phyloP scores from a whole-genome alignment of 2,888 invertebrate species.

The Epirrhoe alternata region DNA sequence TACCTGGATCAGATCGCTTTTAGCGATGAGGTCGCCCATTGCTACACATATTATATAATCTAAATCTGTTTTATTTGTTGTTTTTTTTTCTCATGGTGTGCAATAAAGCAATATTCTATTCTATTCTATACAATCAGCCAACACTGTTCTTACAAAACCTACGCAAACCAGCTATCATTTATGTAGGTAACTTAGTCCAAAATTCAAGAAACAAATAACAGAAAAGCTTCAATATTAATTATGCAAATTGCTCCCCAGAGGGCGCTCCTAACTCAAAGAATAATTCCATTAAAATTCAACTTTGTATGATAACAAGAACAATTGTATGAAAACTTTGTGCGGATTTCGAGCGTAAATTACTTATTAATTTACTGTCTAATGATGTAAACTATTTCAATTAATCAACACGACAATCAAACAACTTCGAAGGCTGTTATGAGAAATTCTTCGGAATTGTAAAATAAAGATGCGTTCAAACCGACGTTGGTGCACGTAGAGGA shows the following conservation, averaged over 20 bases:
- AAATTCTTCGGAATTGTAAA: conserved; percentile 23
- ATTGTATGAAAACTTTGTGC: neutral
- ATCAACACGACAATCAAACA: conserved; percentile 29
- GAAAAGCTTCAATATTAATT: neutral
- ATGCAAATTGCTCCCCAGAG: neutral
- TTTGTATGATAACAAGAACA: conserved; percentile 4
- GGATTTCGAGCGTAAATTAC: conserved; percentile 3
- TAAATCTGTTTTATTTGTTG: no score
- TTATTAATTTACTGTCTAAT: conserved; percentile 5
- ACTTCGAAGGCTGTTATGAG: conserved; percentile 26
- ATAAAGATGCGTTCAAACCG: conserved; percentile 5
- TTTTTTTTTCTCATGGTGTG: no score
- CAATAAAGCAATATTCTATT: no score
- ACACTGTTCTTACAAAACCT: no score
- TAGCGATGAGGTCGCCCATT: no score
- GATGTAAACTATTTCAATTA: conserved; percentile 31
- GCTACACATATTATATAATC: no score
- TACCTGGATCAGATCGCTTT: no score
- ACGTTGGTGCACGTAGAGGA: neutral
- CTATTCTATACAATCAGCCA: no score
- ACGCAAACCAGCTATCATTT: no score
- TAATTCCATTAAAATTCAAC: conserved; percentile 8
- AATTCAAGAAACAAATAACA: neutral
- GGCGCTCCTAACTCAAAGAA: neutral
- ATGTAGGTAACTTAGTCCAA: no score